These are phyloP conservation scores for Calephelis perditalis DNA, from an alignment of 2,888 invertebrate genomes.

Conservation along the genomic window DNA sequence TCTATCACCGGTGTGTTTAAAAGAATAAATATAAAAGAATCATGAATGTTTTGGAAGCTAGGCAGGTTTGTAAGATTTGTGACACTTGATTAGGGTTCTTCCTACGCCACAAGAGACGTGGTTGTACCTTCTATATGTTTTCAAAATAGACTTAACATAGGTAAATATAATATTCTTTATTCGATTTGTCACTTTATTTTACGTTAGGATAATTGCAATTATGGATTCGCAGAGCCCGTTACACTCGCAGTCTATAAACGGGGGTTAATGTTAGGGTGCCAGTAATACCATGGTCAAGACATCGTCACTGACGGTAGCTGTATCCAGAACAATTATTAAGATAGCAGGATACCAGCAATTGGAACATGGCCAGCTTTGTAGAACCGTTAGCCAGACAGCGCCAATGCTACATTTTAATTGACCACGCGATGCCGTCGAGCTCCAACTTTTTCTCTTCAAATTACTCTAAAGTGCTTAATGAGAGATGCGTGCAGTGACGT, in stretches of 20 bases:
- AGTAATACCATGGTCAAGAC: slow-evolving; percentile 16
- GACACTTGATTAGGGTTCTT: too few species aligned
- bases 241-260: background rate
- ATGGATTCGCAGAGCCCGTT: slow-evolving; percentile 4
- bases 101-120: too few species aligned
- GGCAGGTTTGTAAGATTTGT: too few species aligned
- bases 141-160: too few species aligned
- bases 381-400: slow-evolving; percentile 44
- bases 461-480: slow-evolving; percentile 78
- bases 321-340: slow-evolving; percentile 46
- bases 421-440: slow-evolving; percentile 72
- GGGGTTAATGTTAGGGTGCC: slow-evolving; percentile 9
- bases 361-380: slow-evolving; percentile 34
- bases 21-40: too few species aligned
- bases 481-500: slow-evolving; percentile 77
- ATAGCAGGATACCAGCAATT: slow-evolving; percentile 65
- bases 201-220: slow-evolving; percentile 5
- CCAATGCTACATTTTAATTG: slow-evolving; percentile 72
- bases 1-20: too few species aligned
- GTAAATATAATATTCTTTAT: background rate
- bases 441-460: slow-evolving; percentile 75
- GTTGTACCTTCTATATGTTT: too few species aligned
- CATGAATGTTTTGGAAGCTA: too few species aligned
- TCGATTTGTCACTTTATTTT: slow-evolving; percentile 1
- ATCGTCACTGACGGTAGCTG: slow-evolving; percentile 32